Base-by-base conservation (phyloP, 2,113 vertebrate genomes). In the Aegithalos caudatus region DNA sequence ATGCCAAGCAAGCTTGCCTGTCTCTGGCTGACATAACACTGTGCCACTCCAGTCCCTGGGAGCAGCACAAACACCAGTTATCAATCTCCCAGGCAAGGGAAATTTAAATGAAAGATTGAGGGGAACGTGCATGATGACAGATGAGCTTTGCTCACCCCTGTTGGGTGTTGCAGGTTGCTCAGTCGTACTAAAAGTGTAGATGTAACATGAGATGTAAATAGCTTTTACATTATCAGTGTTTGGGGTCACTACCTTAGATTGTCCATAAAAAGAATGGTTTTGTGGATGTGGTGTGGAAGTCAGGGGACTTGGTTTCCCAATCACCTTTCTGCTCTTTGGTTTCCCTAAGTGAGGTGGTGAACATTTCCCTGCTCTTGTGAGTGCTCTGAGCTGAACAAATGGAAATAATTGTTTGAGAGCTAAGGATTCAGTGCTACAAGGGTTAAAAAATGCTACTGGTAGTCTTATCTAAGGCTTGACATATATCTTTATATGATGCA, bases 71-170 rank as follows among this genome's bases (percentile, higher is more conserved):
- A 57, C 38, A 27, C 81, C 35, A 24, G 54, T 71, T 93, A 85
- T 80, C 81, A 65, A 82, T 95, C 90, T 95, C 71, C 1, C 33
- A 64, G 51, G 90, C 67, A 58, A 88, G 81, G 27, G 79, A 44
- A 85, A 77, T 71, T 70, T 82, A 93, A 94, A 78, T 88, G 66
- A 95, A 83, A 50, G 91, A 82, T 54, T 35, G 81, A 87, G 54
- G 58, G 66, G 62, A 92, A 70, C 0, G 22, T 25, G 38, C 10
- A 1, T 40, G 50, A 51, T 66, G 93, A 83, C 87, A 94, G 88
- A 76, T 2, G 0, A 53, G 71, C 51, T 83, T 61, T 89, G 82
- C 22, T 3, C 9, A 0, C n/a, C 53, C 69, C 88, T 48, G 22
- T 57, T 79, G 71, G 47, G 53, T 64, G 62, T 31, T 79, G 67